These are phyloP conservation scores for Myotis daubentonii DNA, from an alignment of 2,797 vertebrate species.

Conservation along the genomic window DNA sequence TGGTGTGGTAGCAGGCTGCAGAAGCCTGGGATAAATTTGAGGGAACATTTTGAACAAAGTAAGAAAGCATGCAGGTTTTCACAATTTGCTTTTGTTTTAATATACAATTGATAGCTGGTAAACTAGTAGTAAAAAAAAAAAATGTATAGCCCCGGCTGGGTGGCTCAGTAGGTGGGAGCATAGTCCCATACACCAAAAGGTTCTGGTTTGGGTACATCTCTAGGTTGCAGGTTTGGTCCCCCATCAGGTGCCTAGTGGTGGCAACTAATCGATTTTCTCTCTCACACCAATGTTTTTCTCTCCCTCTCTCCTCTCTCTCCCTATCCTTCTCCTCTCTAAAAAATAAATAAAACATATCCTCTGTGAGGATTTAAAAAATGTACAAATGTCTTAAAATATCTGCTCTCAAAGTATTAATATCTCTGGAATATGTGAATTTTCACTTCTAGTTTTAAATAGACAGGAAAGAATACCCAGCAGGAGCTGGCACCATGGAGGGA, in stretches of 20 bases:
- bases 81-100: background rate
- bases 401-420: background rate
- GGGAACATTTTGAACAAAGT: conserved; percentile 11
- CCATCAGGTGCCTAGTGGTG: background rate
- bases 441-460: background rate
- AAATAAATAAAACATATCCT: background rate
- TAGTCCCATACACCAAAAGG: background rate
- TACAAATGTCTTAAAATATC: background rate
- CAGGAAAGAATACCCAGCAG: background rate
- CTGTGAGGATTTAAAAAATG: background rate
- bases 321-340: background rate
- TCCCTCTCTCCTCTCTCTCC: background rate
- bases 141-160: background rate
- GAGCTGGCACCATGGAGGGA: background rate
- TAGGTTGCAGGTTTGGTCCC: background rate
- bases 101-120: background rate
- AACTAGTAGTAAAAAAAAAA: background rate
- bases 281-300: background rate
- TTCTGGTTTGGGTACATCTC: no score
- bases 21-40: background rate
- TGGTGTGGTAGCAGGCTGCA: background rate
- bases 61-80: background rate
- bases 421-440: background rate
- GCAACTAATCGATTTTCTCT: background rate
- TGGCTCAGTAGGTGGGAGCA: background rate